These are phyloP conservation scores for Eulithis prunata DNA, from an alignment of 2,888 invertebrate species.

Conservation along the genomic window DNA sequence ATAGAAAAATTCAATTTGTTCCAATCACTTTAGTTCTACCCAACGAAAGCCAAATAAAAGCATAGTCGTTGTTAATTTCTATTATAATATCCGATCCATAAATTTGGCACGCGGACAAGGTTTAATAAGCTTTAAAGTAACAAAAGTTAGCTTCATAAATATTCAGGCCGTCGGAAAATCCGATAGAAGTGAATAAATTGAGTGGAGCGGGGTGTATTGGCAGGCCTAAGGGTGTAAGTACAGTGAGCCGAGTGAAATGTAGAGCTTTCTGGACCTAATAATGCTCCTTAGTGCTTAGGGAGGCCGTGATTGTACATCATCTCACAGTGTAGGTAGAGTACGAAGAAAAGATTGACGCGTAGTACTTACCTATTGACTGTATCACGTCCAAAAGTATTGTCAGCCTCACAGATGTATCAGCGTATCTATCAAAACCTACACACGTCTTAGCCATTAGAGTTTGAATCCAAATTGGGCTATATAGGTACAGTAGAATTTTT, in stretches of 20 bases:
- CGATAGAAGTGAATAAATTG: constrained; percentile 69
- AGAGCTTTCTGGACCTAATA: constrained; percentile 15
- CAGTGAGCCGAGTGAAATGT: constrained; percentile 13
- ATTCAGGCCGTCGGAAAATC: constrained; percentile 61
- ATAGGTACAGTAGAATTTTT: too few species aligned
- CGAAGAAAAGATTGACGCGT: too few species aligned
- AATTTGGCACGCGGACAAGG: constrained; percentile 53
- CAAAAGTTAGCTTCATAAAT: constrained; percentile 72
- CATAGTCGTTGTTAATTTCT: constrained; percentile 40
- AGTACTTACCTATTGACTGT: too few species aligned
- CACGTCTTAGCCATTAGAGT: too few species aligned
- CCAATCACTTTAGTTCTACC: neutral
- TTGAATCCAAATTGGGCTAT: too few species aligned
- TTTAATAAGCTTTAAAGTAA: constrained; percentile 61
- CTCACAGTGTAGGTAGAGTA: too few species aligned
- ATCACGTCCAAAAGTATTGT: too few species aligned
- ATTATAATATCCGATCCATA: constrained; percentile 48
- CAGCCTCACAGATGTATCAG: too few species aligned
- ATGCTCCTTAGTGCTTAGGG: neutral
- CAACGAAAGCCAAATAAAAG: constrained; percentile 20
- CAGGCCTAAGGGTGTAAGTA: constrained; percentile 29
- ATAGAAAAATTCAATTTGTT: neutral
- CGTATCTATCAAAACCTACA: too few species aligned
- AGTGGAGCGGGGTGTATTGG: constrained; percentile 60
- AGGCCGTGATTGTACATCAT: neutral